A percentile compares a stretch with the other conserved stretches of the same genome.
phyloP scores from a whole-genome alignment of 2,888 invertebrate species.

The Caenorhabditis doughertyi region DNA sequence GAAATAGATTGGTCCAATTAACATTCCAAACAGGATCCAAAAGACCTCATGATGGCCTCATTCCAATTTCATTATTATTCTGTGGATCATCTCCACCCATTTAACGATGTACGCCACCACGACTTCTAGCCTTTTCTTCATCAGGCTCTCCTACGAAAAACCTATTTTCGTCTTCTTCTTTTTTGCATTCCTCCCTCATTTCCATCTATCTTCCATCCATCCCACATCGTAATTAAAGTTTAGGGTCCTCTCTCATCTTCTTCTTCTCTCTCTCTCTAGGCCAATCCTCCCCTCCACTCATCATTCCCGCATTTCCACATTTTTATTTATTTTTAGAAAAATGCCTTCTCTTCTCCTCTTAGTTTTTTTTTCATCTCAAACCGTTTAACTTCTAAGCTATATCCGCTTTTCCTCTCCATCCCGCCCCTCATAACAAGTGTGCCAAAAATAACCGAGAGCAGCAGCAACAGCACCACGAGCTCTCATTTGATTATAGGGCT shows the following conservation, averaged over 20 bases:
- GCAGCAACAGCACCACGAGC: no score
- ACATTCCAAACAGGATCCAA: no score
- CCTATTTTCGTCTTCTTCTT: not conserved
- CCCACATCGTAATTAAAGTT: slow-evolving; percentile 32
- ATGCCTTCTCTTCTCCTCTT: not conserved
- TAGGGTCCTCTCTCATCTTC: slow-evolving; percentile 22
- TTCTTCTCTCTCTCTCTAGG: slow-evolving; percentile 25
- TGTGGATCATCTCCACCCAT: no score
- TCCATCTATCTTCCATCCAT: not conserved
- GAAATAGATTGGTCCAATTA: no score
- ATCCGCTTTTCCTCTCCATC: not conserved
- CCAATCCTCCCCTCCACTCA: slow-evolving; percentile 28
- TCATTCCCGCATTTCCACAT: not conserved
- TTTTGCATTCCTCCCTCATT: not conserved
- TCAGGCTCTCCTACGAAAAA: not conserved
- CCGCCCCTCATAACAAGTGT: not conserved
- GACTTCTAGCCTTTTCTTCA: not conserved
- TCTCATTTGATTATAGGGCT: not conserved
- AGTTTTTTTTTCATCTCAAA: not conserved
- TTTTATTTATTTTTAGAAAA: slow-evolving; percentile 8
- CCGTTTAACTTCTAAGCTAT: slow-evolving; percentile 14
- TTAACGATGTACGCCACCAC: no score
- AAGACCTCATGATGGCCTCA: no score
- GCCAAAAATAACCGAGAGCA: not conserved
- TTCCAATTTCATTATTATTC: no score